Evolutionary conservation across 2,113 vertebrate genomes (phyloP).

Genomic region (Tenrec ecaudatus): DNA sequence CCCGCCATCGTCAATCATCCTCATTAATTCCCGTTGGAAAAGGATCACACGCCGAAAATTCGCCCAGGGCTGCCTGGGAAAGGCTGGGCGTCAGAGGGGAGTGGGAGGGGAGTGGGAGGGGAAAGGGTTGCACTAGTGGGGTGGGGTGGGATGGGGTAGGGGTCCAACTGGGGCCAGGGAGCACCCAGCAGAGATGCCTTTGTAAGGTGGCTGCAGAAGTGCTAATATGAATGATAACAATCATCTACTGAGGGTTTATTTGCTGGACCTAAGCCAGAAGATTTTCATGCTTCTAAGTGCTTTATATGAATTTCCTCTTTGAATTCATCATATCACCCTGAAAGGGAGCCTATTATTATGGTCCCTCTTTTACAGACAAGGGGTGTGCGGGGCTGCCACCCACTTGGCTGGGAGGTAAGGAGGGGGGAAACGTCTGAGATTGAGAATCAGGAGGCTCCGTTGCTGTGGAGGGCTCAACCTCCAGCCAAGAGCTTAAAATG

Average conservation of each 20-base stretch:
- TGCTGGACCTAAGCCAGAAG: neutral
- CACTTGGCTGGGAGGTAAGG: neutral
- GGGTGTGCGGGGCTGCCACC: neutral
- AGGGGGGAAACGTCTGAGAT: neutral
- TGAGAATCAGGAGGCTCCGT: neutral
- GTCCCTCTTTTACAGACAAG: neutral
- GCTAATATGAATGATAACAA: neutral
- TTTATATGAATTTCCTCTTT: neutral
- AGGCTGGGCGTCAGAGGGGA: neutral
- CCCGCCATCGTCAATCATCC: neutral
- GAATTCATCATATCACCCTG: neutral
- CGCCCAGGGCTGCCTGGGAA: neutral
- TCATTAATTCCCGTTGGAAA: neutral
- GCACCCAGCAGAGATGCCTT: neutral
- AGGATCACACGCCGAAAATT: slow-evolving; percentile 5
- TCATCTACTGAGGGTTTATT: neutral
- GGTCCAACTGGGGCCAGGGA: neutral
- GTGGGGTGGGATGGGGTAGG: neutral
- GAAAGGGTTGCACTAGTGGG: neutral
- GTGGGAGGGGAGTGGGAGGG: no score
- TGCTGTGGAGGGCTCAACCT: neutral
- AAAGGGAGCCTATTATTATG: neutral
- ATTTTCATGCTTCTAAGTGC: neutral
- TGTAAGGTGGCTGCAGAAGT: neutral
- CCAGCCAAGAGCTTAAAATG: neutral